These are phyloP conservation scores for Alosa alosa DNA, from an alignment of 2,113 vertebrate species.

Conservation along the genomic window DNA sequence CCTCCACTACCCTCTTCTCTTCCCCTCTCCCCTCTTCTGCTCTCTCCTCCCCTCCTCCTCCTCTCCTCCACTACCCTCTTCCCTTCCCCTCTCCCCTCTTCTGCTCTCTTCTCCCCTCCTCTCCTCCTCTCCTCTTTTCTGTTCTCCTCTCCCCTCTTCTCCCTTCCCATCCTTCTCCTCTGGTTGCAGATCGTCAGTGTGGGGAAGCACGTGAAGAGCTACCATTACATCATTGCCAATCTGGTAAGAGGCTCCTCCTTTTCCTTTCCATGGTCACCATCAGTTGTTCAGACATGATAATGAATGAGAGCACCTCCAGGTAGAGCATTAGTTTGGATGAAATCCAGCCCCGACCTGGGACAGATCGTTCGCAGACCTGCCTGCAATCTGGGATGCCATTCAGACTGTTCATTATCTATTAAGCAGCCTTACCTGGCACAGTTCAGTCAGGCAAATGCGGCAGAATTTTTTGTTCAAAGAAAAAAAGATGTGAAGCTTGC, in stretches of 20 bases:
- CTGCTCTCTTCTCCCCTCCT: background rate
- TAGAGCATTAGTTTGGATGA: background rate
- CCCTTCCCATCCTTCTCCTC: constrained; percentile 31
- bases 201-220: constrained; percentile 86
- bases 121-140: background rate
- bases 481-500: background rate
- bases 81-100: background rate
- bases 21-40: constrained; percentile 34
- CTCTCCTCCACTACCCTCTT: constrained; percentile 20
- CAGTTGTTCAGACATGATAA: background rate
- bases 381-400: background rate
- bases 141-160: background rate
- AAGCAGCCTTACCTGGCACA: background rate
- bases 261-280: background rate
- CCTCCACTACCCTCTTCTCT: background rate
- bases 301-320: background rate
- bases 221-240: constrained; percentile 87
- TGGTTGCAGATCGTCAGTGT: constrained; percentile 80
- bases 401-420: background rate
- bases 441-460: background rate
- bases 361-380: background rate
- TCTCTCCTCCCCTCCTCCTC: background rate
- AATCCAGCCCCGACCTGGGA: background rate
- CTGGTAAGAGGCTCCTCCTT: constrained; percentile 72
- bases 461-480: background rate